Conservation (phyloP, 2,888 invertebrate species). For the Oscheius sp. region DNA sequence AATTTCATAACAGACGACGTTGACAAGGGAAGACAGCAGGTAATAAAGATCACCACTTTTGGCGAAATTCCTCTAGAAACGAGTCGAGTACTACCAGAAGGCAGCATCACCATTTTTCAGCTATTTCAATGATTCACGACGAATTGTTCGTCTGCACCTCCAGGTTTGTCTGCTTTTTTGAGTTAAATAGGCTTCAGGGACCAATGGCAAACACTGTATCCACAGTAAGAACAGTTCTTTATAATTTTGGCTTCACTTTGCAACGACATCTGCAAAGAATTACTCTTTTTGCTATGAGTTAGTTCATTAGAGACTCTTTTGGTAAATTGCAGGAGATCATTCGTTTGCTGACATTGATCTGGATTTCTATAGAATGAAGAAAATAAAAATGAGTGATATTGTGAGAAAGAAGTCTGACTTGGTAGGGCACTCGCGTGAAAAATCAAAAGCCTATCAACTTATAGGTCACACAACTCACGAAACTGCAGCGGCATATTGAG, state of each 20-base stretch:
- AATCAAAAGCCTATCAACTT: not conserved
- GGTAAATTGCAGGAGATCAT: constrained; percentile 24
- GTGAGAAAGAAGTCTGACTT: constrained; percentile 10
- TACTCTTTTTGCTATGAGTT: constrained; percentile 23
- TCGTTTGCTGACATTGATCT: constrained; percentile 37
- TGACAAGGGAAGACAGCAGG: constrained; percentile 65
- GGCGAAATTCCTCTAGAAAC: constrained; percentile 42
- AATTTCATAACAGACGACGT: constrained; percentile 66
- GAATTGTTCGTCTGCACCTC: constrained; percentile 51
- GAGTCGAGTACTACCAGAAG: constrained; percentile 61
- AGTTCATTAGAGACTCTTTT: no score
- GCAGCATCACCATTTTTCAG: constrained; percentile 63
- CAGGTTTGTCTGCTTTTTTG: not conserved
- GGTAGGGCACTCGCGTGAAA: constrained; percentile 1
- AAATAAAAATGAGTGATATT: constrained; percentile 28
- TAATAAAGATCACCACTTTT: constrained; percentile 17
- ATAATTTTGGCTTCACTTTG: constrained; percentile 46
- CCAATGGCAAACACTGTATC: constrained; percentile 38
- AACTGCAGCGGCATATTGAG: constrained; percentile 25
- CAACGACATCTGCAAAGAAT: constrained; percentile 28
- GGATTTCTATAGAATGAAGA: constrained; percentile 43
- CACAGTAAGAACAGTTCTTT: constrained; percentile 36
- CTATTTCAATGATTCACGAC: constrained; percentile 59
- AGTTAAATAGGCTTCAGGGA: not conserved
- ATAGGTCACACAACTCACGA: constrained; percentile 18